Conservation (phyloP, 2,888 invertebrate species). For the Conchocele bisecta region DNA sequence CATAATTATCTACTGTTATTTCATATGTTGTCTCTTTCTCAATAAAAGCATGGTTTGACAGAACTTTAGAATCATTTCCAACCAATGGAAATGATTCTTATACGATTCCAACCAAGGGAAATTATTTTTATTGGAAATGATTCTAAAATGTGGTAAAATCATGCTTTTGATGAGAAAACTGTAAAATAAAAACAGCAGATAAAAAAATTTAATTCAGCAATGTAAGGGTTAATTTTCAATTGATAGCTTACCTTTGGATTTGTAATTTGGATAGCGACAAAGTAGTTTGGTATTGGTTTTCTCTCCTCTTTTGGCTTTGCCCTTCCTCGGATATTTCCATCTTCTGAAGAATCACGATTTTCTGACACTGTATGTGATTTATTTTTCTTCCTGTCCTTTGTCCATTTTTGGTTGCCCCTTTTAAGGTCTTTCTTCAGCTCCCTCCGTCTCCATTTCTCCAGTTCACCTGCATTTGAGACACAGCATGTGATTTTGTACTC, state of each 20-base stretch:
- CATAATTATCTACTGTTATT: too few relatives aligned
- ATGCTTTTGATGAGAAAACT: too few relatives aligned
- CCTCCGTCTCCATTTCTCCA: slow-evolving; percentile 32
- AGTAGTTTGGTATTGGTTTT: slow-evolving; percentile 44
- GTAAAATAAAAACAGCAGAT: too few relatives aligned
- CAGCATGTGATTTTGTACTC: background rate
- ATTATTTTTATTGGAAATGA: too few relatives aligned
- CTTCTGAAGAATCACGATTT: background rate
- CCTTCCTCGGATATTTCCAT: background rate
- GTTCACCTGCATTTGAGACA: slow-evolving; percentile 22
- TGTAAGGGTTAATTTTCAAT: too few relatives aligned
- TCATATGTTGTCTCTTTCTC: too few relatives aligned
- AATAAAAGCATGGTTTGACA: too few relatives aligned
- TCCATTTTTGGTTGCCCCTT: slow-evolving; percentile 12
- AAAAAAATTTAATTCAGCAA: too few relatives aligned
- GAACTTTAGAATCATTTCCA: too few relatives aligned
- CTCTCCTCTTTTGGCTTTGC: slow-evolving; percentile 2
- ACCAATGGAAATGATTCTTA: too few relatives aligned
- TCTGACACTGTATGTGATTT: background rate
- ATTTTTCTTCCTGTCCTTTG: background rate
- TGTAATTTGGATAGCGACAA: slow-evolving; percentile 51
- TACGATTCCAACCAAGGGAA: too few relatives aligned
- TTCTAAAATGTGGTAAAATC: too few relatives aligned
- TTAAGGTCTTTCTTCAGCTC: slow-evolving; percentile 25
- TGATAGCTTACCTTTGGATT: slow-evolving; percentile 34